Base-by-base conservation (phyloP, 2,888 invertebrate genomes). In the Oscheius sp. region DNA sequence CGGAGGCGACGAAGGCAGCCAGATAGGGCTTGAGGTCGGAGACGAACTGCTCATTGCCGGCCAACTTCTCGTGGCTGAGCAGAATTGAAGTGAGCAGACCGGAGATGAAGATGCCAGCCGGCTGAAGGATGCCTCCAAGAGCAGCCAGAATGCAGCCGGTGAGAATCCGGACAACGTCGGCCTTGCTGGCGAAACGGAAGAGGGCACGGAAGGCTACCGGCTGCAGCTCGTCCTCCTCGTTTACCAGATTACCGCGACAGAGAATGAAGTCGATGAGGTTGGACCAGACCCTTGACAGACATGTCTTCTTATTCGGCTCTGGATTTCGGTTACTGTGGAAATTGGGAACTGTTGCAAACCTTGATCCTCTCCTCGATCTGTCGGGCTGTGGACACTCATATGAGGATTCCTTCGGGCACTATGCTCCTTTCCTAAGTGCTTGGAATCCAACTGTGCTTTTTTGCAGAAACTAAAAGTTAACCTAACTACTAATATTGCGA, bases 131-230 rank as follows among this genome's bases (percentile, higher is more conserved):
- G 1, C 68, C 68, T 11, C 68, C 55, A 29, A 51, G 21, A 13
- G 37, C 33, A 13, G 55, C 35, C 1, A 68, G 33, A 1, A 68
- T 11, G 9, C 42, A 33, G 11, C 68, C 68, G 9, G 33, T 21
- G n/a, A 37, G 7, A 10, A 55, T 55, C 2, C 10, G 9, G 2
- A 68, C 55, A 5, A 68, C n/a, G 55, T 68, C 68, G 5, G 7
- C 1, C 33, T 55, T 53, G 5, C 53, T 53, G 53, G 68, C 53
- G 55, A 68, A 68, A 2, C 68, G 68, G 55, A 68, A 68, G 32
- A 47, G 65, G 33, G 42, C 63, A 13, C 10, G 42, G 29, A 63
- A 63, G 29, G 47, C n/a, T 13, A 63, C 63, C 1, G 63, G 48
- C 11, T 32, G n/a, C 5, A 48, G 3, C 60, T 4, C 60, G 60